phyloP scores from a whole-genome alignment of 2,113 vertebrate genomes.

The Pachypanchax playfairii region DNA sequence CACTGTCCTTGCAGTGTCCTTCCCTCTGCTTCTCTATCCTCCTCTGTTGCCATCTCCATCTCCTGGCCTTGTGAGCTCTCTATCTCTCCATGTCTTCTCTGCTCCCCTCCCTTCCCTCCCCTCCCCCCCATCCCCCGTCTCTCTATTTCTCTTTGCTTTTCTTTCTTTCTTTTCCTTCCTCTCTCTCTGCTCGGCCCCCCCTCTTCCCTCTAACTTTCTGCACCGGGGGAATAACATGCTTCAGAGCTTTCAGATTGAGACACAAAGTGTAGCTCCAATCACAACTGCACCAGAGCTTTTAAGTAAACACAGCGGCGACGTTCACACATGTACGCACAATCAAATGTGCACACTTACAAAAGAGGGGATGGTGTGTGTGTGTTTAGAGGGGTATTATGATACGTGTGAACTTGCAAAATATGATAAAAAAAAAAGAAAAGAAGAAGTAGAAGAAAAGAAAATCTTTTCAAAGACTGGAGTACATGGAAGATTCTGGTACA shows the following conservation, averaged over 20 bases:
- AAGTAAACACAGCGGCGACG: slow-evolving; percentile 48
- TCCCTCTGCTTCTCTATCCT: slow-evolving; percentile 59
- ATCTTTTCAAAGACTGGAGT: slow-evolving; percentile 25
- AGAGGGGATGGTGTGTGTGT: not conserved
- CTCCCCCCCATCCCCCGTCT: not conserved
- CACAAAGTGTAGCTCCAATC: slow-evolving; percentile 55
- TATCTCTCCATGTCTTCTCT: slow-evolving; percentile 46
- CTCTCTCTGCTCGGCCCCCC: slow-evolving; percentile 24
- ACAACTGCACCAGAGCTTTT: slow-evolving; percentile 62
- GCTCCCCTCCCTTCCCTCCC: not conserved
- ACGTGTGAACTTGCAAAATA: not conserved
- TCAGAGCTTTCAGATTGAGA: slow-evolving; percentile 65
- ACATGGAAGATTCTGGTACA: slow-evolving; percentile 41
- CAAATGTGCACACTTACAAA: not conserved
- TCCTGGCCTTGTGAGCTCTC: slow-evolving; percentile 57
- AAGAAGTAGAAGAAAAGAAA: not conserved
- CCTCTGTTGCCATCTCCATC: slow-evolving; percentile 63
- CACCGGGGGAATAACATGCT: slow-evolving; percentile 65
- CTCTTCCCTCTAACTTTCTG: slow-evolving; percentile 62
- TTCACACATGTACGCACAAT: slow-evolving; percentile 18
- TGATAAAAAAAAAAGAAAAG: not conserved
- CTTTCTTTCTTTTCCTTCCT: not conserved
- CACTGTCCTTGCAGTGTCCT: slow-evolving; percentile 80
- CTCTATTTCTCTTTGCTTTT: slow-evolving; percentile 7
- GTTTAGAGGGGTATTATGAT: not conserved